These are phyloP conservation scores for Dynastes tityus DNA, from an alignment of 2,888 invertebrate genomes.

Conservation along the genomic window DNA sequence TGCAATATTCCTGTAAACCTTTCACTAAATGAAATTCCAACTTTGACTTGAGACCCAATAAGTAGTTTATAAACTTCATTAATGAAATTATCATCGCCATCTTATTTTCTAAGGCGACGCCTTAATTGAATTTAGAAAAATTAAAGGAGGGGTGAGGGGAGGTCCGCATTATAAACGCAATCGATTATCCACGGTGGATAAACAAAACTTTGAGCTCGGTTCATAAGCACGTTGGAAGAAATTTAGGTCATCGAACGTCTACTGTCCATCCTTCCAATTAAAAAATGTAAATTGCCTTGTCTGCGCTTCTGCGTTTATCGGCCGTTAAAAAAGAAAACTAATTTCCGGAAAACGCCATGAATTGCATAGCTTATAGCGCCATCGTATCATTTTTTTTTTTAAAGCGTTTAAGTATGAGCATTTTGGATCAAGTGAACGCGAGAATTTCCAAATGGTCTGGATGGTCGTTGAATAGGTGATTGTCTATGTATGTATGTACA, in stretches of 20 bases:
- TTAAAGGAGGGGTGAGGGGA: too few species aligned
- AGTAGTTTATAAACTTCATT: too few species aligned
- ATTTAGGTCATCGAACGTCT: neutral
- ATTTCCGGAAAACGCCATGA: conserved; percentile 27
- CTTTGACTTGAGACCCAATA: too few species aligned
- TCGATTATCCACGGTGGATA: too few species aligned
- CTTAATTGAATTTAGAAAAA: too few species aligned
- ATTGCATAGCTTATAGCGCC: neutral
- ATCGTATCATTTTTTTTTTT: too few species aligned
- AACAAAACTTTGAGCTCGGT: too few species aligned
- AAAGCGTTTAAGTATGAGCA: neutral
- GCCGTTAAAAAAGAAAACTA: neutral
- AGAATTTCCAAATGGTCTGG: neutral
- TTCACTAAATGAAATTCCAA: too few species aligned
- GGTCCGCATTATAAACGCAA: too few species aligned
- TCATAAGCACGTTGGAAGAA: neutral
- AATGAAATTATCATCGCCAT: too few species aligned
- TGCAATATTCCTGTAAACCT: too few species aligned
- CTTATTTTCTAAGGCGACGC: too few species aligned
- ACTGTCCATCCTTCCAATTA: conserved; percentile 3
- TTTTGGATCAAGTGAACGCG: neutral
- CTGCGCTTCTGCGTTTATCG: neutral
- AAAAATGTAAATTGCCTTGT: conserved; percentile 21
- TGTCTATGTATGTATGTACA: neutral
- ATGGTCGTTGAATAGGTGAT: neutral